Percentiles rank a stretch among this genome's conserved stretches.
Conservation (phyloP, 2,797 vertebrate genomes). For the Columba guinea region DNA sequence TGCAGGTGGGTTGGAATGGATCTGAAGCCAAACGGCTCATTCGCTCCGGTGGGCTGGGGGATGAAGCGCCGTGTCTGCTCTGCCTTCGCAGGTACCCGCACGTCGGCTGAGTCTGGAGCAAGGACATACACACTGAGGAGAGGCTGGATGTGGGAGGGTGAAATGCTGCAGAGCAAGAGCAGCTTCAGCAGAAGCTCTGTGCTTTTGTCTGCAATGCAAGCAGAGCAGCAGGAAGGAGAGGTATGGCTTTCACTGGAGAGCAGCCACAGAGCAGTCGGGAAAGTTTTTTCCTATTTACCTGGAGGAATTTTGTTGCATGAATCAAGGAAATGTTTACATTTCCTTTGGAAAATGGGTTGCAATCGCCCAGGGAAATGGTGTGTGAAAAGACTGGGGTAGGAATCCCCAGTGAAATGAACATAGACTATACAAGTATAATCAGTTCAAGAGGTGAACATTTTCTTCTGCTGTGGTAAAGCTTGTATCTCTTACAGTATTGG, state of each 20-base stretch:
- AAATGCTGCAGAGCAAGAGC: neutral
- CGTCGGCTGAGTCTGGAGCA: fast-evolving
- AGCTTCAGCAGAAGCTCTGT: no score
- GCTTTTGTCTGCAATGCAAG: fast-evolving
- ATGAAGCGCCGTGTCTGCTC: neutral
- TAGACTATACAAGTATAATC: fast-evolving
- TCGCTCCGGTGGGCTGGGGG: fast-evolving
- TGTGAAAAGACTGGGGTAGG: neutral
- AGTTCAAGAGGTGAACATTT: neutral
- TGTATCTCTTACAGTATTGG: no score
- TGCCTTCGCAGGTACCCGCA: fast-evolving
- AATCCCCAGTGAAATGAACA: neutral
- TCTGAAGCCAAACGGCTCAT: fast-evolving
- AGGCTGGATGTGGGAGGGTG: neutral
- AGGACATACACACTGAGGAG: fast-evolving
- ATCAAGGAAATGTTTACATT: neutral
- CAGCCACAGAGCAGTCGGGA: neutral
- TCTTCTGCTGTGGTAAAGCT: neutral
- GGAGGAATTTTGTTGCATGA: neutral
- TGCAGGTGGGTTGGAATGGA: fast-evolving
- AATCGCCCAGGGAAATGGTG: neutral
- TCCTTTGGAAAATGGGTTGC: neutral
- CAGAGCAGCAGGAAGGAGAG: neutral
- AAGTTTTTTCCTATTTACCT: neutral
- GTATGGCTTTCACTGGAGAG: neutral